Evolutionary conservation across 1,140 invertebrate species (phyloP).

Genomic region (Drosophila hydei): DNA sequence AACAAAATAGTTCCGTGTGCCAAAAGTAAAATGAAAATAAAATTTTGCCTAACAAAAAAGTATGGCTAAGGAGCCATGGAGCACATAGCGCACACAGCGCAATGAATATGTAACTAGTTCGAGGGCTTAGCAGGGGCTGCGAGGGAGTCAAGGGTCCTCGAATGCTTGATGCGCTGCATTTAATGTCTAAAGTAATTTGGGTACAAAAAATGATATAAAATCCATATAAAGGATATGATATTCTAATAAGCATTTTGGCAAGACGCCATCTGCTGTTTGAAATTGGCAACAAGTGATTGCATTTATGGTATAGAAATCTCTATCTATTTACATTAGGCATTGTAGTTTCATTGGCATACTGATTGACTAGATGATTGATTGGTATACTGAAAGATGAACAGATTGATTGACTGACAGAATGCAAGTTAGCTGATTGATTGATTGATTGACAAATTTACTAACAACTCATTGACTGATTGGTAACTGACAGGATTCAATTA

Average conservation of each 20-base stretch:
- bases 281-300: slow-evolving; percentile 12
- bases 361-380: no score
- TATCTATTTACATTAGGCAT: no score
- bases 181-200: slow-evolving; percentile 38
- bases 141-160: slow-evolving; percentile 25
- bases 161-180: slow-evolving; percentile 41
- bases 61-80: neutral
- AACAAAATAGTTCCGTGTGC: slow-evolving; percentile 70
- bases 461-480: no score
- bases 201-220: neutral
- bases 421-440: neutral
- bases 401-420: no score
- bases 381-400: no score
- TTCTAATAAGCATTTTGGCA: slow-evolving; percentile 42
- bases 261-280: slow-evolving; percentile 27
- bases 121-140: neutral
- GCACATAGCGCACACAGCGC: slow-evolving; percentile 25
- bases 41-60: slow-evolving; percentile 62
- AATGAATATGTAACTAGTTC: slow-evolving; percentile 70
- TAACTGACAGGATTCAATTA: no score
- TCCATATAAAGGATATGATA: neutral
- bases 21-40: slow-evolving; percentile 79
- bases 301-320: neutral
- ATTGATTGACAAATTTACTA: no score
- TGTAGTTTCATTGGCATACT: no score